Conservation (phyloP, 2,113 vertebrate genomes). For the Salvelinus alpinus region DNA sequence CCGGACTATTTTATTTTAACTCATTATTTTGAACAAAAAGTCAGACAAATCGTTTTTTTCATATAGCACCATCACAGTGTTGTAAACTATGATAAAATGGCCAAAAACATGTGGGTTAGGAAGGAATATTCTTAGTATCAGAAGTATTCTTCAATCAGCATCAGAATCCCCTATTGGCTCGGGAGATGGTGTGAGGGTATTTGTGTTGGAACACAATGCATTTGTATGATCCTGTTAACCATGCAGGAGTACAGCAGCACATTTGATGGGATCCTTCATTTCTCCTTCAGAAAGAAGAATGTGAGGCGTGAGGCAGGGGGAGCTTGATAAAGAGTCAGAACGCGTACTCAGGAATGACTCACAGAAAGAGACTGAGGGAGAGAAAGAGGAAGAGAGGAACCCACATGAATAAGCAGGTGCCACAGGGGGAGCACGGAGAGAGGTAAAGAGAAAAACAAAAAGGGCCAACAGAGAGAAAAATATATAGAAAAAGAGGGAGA, state of each 20-base stretch:
- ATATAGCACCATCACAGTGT: too few relatives aligned
- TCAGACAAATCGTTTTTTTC: too few relatives aligned
- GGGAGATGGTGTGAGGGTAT: too few relatives aligned
- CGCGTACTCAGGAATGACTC: slow-evolving; percentile 29
- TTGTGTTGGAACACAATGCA: too few relatives aligned
- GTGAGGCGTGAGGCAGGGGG: neutral
- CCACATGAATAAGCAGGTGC: slow-evolving; percentile 25
- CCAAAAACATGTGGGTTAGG: too few relatives aligned
- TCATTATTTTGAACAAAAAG: too few relatives aligned
- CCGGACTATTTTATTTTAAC: too few relatives aligned
- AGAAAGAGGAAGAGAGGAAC: neutral
- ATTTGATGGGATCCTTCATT: neutral
- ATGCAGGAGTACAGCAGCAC: neutral
- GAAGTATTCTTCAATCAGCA: too few relatives aligned
- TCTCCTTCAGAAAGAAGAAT: neutral
- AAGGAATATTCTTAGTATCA: too few relatives aligned
- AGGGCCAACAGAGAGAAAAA: too few relatives aligned
- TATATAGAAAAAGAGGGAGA: neutral
- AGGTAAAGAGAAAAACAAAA: slow-evolving; percentile 1
- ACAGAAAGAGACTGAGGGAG: slow-evolving; percentile 7
- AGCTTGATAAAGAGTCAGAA: slow-evolving; percentile 10
- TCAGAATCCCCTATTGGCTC: too few relatives aligned
- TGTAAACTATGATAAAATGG: too few relatives aligned
- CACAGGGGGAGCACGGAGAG: neutral
- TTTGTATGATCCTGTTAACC: neutral